Evolutionary conservation across 2,113 vertebrate species (phyloP), one percentile per base, ranked within the genome.

Genomic region (Mohoua ochrocephala): DNA sequence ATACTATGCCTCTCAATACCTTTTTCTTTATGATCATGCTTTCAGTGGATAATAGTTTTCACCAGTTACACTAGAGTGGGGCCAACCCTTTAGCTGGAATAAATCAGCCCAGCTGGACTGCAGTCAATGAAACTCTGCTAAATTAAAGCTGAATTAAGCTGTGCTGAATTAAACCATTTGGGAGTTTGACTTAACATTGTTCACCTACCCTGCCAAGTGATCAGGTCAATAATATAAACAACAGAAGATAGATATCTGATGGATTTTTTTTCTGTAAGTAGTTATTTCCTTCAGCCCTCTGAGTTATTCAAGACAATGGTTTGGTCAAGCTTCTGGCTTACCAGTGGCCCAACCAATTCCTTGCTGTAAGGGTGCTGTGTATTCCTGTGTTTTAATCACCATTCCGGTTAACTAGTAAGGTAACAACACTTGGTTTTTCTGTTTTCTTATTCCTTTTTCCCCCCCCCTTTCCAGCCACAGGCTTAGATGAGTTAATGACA

Each of bases 131-230:
- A 93, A 91, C 64, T 41, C 68, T 33, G 64, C 60, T 95, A 95
- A 96, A 95, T 94, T 94, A 89, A 95, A 91, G 77, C 73, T 68
- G 89, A 95, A 95, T 93, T 95, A 95, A 96, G 73, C 73, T 96
- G 73, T 53, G 69, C 73, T 94, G 90, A 94, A 88, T 86, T 93
- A 95, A 96, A 93, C 79, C 76, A 61, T 83, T 80, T 71, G 71
- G 91, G 85, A 86, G 91, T 87, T 68, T 87, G 75, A 87, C 75
- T 96, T 94, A 74, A 47, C 54, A 47, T 89, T 80, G 90, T 91
- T 95, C 70, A 57, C 75, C 78, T 80, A 60, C 59, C 39, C 57
- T 89, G 57, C 17, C 61, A 91, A 84, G 57, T 73, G 54, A 65
- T 88, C 64, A 74, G 80, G 76, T 94, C 83, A 96, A 90, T 91